A percentile compares a stretch with the other conserved stretches of the same genome.
These are phyloP conservation scores for Sebastes oblongus DNA, from an alignment of 2,797 vertebrate genomes.

Conservation along the genomic window DNA sequence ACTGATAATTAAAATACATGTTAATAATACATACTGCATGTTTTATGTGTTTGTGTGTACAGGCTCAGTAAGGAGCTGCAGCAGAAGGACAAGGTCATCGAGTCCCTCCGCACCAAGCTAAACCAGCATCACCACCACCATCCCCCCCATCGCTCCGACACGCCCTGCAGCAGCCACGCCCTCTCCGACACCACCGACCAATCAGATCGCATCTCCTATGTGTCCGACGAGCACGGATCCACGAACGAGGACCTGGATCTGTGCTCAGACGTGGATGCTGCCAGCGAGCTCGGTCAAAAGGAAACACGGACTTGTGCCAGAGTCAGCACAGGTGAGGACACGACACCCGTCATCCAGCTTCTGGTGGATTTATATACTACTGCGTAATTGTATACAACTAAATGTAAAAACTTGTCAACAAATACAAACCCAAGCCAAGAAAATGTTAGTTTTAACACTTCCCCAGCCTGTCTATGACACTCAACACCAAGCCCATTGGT, in stretches of 20 bases:
- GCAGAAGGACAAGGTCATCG: slow-evolving; percentile 91
- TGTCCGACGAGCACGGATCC: slow-evolving; percentile 82
- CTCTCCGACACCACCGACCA: slow-evolving; percentile 85
- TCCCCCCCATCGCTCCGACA: slow-evolving; percentile 69
- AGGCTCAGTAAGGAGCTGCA: slow-evolving; percentile 91
- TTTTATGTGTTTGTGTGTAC: slow-evolving; percentile 15
- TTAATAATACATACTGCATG: background rate
- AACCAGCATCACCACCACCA: slow-evolving; percentile 68
- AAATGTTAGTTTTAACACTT: rapidly evolving
- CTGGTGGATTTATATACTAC: background rate
- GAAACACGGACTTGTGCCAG: background rate
- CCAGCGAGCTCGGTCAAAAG: slow-evolving; percentile 82
- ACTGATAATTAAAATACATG: background rate
- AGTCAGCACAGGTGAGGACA: slow-evolving; percentile 48
- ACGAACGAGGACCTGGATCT: slow-evolving; percentile 84
- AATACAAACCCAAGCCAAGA: background rate
- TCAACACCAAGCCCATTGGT: too few species aligned
- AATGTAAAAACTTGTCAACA: background rate
- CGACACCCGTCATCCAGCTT: background rate
- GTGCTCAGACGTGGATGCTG: slow-evolving; percentile 83
- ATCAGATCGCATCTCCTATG: slow-evolving; percentile 86
- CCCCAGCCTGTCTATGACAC: background rate
- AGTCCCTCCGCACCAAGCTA: slow-evolving; percentile 87
- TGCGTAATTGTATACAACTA: background rate
- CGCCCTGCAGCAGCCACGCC: slow-evolving; percentile 83